Base-by-base conservation (phyloP, 2,113 vertebrate species). In the Hucho hucho region DNA sequence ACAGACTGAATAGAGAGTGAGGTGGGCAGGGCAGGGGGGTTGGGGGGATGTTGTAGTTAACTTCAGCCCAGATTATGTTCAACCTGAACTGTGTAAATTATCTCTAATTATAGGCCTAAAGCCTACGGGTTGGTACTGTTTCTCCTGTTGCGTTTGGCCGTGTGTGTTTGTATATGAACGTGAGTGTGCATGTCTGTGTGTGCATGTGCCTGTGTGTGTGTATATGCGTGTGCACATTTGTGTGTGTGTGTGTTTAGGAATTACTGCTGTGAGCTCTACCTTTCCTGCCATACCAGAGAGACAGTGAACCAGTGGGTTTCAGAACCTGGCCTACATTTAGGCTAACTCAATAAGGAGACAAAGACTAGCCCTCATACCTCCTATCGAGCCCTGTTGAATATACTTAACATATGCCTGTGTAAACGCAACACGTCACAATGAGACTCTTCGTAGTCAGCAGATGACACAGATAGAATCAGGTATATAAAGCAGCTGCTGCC, bases 61-160 rank as follows among this genome's bases (percentile, higher is more conserved):
- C 37, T 43, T 79, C 83, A 82, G 75, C 83, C 78, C 80, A 88
- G 83, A 89, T 90, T 87, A 90, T 78, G 79, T 79, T 86, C 71
- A 88, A 90, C 88, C 81, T 81, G 81, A 90, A 90, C 88, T 82
- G 75, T 84, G 84, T 84, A 87, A 89, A 85, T 84, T 69, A 89
- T 81, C 84, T 87, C 56, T 88, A 88, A 88, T 92, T 87, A 90
- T 79, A 79, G 56, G 47, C 81, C 79, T 70, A 78, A 76, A 87
- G 79, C 75, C 80, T 87, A 77, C 75, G 83, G 80, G 81, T 72
- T 85, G 64, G 82, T 80, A 88, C 86, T 67, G 81, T 87, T 79
- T 83, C 80, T 88, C 69, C 53, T 70, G 24, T 61, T 78, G 71
- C 6, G 11, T 59, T 24, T 74, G 22, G 64, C 18, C 7, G n/a